A percentile compares a stretch with the other conserved stretches of the same genome.
Evolutionary conservation across 1,140 invertebrate genomes (phyloP).

Genomic region (Aphaenogaster floridana): DNA sequence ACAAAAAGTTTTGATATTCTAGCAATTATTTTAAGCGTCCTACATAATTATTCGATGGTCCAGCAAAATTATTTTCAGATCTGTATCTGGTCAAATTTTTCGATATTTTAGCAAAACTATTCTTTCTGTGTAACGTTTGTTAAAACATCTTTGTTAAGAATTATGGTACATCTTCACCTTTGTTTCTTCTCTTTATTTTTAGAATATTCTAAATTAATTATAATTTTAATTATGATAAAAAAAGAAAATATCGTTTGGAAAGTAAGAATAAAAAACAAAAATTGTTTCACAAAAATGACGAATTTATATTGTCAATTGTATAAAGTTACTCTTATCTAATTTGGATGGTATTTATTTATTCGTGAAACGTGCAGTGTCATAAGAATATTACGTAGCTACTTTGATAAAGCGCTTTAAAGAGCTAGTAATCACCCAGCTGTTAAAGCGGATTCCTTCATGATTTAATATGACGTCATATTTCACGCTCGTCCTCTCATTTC

Average conservation of each 20-base stretch:
- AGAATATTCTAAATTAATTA: background rate
- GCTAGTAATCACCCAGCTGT: constrained; percentile 43
- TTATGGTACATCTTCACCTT: background rate
- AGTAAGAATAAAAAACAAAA: background rate
- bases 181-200: background rate
- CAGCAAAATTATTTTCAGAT: no score
- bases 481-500: constrained; percentile 35
- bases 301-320: background rate
- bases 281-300: background rate
- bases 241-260: background rate
- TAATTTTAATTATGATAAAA: background rate
- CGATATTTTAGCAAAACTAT: no score
- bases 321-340: background rate
- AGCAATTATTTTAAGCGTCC: no score
- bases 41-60: no score
- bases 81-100: no score
- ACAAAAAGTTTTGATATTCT: no score
- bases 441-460: constrained; percentile 42
- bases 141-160: constrained; percentile 5
- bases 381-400: constrained; percentile 20
- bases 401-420: constrained; percentile 42
- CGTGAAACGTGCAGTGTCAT: background rate
- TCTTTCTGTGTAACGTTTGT: background rate
- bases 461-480: constrained; percentile 45
- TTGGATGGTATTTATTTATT: constrained; percentile 2